These are phyloP conservation scores for Actinopyga echinites DNA, from an alignment of 53 echinoderm and acorn worm species.

Conservation along the genomic window DNA sequence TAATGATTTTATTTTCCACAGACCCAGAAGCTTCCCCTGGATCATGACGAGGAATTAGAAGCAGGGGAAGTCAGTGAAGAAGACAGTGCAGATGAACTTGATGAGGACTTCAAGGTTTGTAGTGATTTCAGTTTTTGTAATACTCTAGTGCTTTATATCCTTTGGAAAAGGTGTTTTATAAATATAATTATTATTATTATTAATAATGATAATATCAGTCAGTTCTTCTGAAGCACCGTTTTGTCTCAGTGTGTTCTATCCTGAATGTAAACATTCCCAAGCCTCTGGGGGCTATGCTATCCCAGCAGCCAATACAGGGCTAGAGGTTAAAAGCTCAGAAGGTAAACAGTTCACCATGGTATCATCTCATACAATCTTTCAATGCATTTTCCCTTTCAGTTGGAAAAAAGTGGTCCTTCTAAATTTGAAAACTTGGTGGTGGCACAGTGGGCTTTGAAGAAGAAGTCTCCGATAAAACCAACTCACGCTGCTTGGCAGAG, in stretches of 20 bases:
- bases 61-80: constrained; percentile 98
- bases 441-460: constrained; percentile 90
- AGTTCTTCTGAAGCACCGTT: too few species aligned
- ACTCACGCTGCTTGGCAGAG: constrained; percentile 92
- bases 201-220: too few species aligned
- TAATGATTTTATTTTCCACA: constrained; percentile 5
- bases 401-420: constrained; percentile 78
- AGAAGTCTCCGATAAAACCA: constrained; percentile 92
- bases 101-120: constrained; percentile 93
- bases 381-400: constrained; percentile 47
- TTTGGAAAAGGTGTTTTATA: too few species aligned
- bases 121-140: neutral
- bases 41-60: constrained; percentile 80
- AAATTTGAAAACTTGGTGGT: constrained; percentile 93
- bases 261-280: too few species aligned
- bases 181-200: too few species aligned
- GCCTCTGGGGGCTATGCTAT: too few species aligned
- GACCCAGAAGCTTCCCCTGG: constrained; percentile 93
- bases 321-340: too few species aligned
- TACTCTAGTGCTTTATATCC: too few species aligned
- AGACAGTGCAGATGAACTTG: constrained; percentile 97
- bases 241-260: too few species aligned
- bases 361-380: neutral
- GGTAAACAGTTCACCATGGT: too few species aligned
- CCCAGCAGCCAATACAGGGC: too few species aligned